Evolutionary conservation across 2,888 invertebrate genomes (phyloP).

Genomic region (Tipula helvola): DNA sequence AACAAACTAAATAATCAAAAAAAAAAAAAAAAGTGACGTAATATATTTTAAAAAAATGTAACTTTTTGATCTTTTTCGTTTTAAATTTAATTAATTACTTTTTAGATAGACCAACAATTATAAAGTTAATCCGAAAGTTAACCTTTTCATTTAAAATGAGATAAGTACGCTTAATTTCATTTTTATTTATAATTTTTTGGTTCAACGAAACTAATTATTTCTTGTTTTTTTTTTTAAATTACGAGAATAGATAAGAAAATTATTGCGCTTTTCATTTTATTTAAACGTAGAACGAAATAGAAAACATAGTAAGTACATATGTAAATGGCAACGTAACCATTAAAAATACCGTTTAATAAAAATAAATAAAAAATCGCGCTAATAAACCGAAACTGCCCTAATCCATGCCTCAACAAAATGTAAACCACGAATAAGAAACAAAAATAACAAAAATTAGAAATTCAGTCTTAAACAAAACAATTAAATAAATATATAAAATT

Average conservation of each 20-base stretch:
- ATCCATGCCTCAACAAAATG: not conserved
- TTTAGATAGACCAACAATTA: not conserved
- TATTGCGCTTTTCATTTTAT: not conserved
- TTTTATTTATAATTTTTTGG: not conserved
- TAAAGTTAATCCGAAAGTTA: not conserved
- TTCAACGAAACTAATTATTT: not conserved
- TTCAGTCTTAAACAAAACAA: not conserved
- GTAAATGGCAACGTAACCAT: not conserved
- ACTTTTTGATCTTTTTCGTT: not conserved
- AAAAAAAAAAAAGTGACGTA: not conserved
- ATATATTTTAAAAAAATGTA: not conserved
- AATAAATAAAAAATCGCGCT: not conserved
- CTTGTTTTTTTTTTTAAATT: not conserved
- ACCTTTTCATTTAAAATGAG: not conserved
- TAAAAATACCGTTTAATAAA: not conserved
- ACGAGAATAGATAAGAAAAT: not conserved
- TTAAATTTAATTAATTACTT: not conserved
- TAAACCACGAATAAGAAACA: not conserved
- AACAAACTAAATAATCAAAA: not conserved
- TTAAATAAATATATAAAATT: not conserved
- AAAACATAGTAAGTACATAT: not conserved
- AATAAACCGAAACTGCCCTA: not conserved
- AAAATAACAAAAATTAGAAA: not conserved
- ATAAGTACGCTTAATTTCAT: not conserved
- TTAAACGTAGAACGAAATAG: not conserved